phyloP scores from a whole-genome alignment of 2,113 vertebrate genomes.

The Sebastes fasciatus region DNA sequence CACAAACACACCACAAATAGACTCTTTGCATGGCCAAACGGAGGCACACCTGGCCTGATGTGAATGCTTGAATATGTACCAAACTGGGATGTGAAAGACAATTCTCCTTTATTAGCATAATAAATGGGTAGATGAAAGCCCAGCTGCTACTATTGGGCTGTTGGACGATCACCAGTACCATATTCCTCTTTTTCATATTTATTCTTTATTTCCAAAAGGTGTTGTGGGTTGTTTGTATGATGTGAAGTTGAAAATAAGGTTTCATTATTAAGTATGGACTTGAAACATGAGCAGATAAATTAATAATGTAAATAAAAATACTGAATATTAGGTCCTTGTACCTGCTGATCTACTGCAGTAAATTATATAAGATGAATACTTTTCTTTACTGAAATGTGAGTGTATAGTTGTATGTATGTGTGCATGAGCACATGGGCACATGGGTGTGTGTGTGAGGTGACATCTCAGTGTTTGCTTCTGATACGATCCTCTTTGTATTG shows the following conservation, averaged over 20 bases:
- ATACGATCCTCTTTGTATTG: conserved; percentile 73
- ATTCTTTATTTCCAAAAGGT: conserved; percentile 79
- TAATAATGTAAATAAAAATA: conserved; percentile 80
- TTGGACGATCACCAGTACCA: conserved; percentile 72
- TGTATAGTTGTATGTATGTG: conserved; percentile 47
- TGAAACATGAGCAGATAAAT: conserved; percentile 65
- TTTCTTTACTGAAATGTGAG: conserved; percentile 71
- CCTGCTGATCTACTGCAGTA: conserved; percentile 70
- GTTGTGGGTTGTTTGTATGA: conserved; percentile 80
- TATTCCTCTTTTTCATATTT: conserved; percentile 77
- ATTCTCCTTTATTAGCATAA: conserved; percentile 76
- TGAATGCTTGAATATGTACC: conserved; percentile 78
- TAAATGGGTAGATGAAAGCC: conserved; percentile 76
- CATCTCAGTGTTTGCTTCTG: conserved; percentile 70
- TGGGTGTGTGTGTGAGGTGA: conserved; percentile 38
- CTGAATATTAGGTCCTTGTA: conserved; percentile 65
- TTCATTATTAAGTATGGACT: conserved; percentile 69
- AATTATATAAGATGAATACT: conserved; percentile 68
- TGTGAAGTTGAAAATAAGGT: conserved; percentile 81
- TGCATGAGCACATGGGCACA: conserved; percentile 35
- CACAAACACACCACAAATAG: conserved; percentile 34
- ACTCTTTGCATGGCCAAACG: conserved; percentile 80
- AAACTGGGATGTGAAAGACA: conserved; percentile 74
- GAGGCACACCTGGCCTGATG: conserved; percentile 81
- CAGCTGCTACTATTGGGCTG: conserved; percentile 77